A percentile compares a stretch with the other conserved stretches of the same genome.
Conservation (phyloP, 2,113 vertebrate species). For the Sinocyclocheilus anophthalmus region DNA sequence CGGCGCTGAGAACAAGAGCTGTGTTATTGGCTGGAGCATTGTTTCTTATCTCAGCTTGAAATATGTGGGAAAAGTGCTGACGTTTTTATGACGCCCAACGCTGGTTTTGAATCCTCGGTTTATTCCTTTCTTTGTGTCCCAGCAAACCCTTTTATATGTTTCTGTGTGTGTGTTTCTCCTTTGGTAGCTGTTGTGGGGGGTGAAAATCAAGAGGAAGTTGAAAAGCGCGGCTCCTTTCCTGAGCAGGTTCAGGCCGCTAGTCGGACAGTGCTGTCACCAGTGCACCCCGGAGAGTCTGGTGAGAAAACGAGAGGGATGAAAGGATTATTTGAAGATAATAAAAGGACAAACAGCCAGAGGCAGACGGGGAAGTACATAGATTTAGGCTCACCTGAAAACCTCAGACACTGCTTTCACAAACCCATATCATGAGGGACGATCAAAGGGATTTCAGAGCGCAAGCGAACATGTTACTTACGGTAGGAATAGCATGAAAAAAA, state of each 20-base stretch:
- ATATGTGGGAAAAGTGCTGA: slow-evolving; percentile 4
- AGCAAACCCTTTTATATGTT: background rate
- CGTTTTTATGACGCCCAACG: slow-evolving; percentile 6
- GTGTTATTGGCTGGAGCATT: slow-evolving; percentile 11
- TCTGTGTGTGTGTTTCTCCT: slow-evolving; percentile 33
- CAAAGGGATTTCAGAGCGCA: slow-evolving; percentile 22
- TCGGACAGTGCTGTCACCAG: slow-evolving; percentile 77
- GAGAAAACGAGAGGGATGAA: slow-evolving; percentile 57
- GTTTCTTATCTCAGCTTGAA: slow-evolving; percentile 30
- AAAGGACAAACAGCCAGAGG: slow-evolving; percentile 27
- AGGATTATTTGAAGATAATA: slow-evolving; percentile 35
- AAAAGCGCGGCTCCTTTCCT: slow-evolving; percentile 62
- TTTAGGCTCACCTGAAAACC: slow-evolving; percentile 24
- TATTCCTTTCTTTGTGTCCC: background rate
- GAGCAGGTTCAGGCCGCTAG: slow-evolving; percentile 70
- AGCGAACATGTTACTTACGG: slow-evolving; percentile 36
- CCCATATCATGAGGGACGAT: slow-evolving; percentile 26
- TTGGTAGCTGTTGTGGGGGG: slow-evolving; percentile 66
- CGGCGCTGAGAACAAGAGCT: background rate
- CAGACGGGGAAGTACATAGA: slow-evolving; percentile 28
- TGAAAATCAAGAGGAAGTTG: slow-evolving; percentile 70
- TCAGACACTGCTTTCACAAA: slow-evolving; percentile 38
- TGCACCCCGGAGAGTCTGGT: slow-evolving; percentile 79
- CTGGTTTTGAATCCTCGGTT: background rate
- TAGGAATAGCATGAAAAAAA: slow-evolving; percentile 10